These are phyloP conservation scores for Caenorhabditis angaria DNA, from an alignment of 2,888 invertebrate genomes.

Conservation along the genomic window DNA sequence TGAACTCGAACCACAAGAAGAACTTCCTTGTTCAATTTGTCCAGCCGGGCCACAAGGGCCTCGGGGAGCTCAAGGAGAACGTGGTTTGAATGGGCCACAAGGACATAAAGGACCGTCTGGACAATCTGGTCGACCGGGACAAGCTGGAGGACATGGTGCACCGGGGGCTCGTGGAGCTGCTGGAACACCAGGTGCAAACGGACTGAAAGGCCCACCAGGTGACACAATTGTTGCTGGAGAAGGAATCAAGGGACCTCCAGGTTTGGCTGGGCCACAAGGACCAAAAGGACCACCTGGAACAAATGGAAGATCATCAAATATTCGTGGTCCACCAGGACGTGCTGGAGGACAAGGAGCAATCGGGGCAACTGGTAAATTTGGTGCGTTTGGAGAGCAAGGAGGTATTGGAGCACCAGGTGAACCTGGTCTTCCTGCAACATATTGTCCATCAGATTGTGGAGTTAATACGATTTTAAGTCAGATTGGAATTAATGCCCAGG, in stretches of 20 bases:
- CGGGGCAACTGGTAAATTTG: slow-evolving; percentile 59
- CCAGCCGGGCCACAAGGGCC: slow-evolving; percentile 59
- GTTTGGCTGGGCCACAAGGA: slow-evolving; percentile 56
- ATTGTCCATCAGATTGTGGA: slow-evolving; percentile 62
- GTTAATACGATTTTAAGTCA: slow-evolving; percentile 53
- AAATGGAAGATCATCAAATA: slow-evolving; percentile 61
- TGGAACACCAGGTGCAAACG: slow-evolving; percentile 47
- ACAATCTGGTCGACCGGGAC: slow-evolving; percentile 48
- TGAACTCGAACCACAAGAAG: slow-evolving; percentile 50
- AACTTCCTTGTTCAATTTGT: slow-evolving; percentile 62
- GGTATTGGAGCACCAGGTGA: slow-evolving; percentile 58
- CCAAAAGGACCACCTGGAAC: slow-evolving; percentile 56
- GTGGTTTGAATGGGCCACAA: slow-evolving; percentile 43
- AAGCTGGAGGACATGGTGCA: slow-evolving; percentile 43
- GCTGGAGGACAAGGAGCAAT: slow-evolving; percentile 50
- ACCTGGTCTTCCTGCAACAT: slow-evolving; percentile 55
- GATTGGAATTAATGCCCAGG: slow-evolving; percentile 24
- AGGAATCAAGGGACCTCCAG: slow-evolving; percentile 62
- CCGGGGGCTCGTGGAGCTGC: slow-evolving; percentile 47
- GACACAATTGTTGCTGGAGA: slow-evolving; percentile 58
- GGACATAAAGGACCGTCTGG: slow-evolving; percentile 48
- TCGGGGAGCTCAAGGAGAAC: slow-evolving; percentile 58
- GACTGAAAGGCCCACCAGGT: slow-evolving; percentile 53
- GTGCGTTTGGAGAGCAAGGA: slow-evolving; percentile 55
- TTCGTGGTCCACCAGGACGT: slow-evolving; percentile 51